Evolutionary conservation across 1,140 invertebrate genomes (phyloP).

Genomic region (Liolophura sinensis): DNA sequence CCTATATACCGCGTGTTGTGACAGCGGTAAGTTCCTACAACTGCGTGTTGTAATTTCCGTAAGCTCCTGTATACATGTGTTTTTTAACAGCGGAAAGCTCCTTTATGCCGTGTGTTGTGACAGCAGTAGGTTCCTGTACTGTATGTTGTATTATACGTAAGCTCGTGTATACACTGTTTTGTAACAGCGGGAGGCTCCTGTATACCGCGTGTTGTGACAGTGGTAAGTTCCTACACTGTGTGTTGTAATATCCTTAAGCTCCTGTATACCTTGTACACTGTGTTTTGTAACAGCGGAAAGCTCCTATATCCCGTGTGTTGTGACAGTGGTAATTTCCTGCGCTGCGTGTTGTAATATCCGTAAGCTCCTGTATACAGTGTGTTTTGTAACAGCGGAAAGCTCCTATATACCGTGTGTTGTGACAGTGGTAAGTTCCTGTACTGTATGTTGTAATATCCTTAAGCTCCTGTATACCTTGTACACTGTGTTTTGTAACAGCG

Average conservation of each 20-base stretch:
- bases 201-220: background rate
- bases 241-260: background rate
- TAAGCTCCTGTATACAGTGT: background rate
- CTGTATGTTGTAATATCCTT: background rate
- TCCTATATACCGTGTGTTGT: background rate
- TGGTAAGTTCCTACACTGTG: background rate
- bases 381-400: background rate
- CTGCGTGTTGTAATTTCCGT: background rate
- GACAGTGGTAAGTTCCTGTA: no score
- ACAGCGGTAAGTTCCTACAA: background rate
- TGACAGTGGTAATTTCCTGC: no score
- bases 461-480: background rate
- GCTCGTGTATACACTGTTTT: background rate
- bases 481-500: background rate
- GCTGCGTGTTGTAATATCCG: background rate
- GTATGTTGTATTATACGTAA: background rate
- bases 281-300: constrained; percentile 15
- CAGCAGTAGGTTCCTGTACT: no score
- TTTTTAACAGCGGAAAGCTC: constrained; percentile 31
- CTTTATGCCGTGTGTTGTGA: background rate
- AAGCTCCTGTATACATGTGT: background rate
- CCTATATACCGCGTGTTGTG: background rate
- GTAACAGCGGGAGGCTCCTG: background rate
- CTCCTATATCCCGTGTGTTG: constrained; percentile 5
- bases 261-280: background rate